Base-by-base conservation (phyloP, 1,140 invertebrate species). In the Theocolax elegans region DNA sequence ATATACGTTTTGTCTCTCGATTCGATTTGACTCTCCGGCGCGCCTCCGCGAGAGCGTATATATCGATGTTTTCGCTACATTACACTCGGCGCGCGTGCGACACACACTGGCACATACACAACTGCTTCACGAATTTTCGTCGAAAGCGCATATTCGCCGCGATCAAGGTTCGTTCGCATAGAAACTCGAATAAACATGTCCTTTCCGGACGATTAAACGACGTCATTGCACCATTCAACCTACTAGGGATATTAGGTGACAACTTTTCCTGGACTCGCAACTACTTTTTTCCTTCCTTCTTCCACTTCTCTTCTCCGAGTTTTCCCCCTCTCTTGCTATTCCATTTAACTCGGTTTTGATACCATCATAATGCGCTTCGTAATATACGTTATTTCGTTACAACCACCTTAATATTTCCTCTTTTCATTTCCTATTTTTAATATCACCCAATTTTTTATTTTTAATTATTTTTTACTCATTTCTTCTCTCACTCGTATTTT, bases 1-100 rank as follows among this genome's bases (percentile, higher is more conserved):
- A 12, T 10, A 15, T 35, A 21, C 46, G 46, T 48, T 65, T 40
- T 65, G 21, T 65, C 48, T 65, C 31, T 12, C 62, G 35, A 40
- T 40, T 40, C 10, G 59, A 48, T 35, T 21, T 8, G 60, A 49
- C 44, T 49, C 46, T 51, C 21, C 25, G 12, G 27, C 60, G 27
- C 19, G 17, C 56, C 10, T 10, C 10, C 31, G 53, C 49, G 15
- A 3, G 3, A 12, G 6, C 17, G 31, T 23, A n/a, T n/a, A 17
- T 65, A 40, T 53, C 48, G 48, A 65, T 65, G 48, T 65, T 65
- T 65, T 65, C 62, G 35, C 46, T 65, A 65, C 62, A 65, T 65
- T 65, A 53, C 60, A 49, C 60, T 12, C 15, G 23, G 53, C 29
- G n/a, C n/a, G n/a, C 27, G 51, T 7, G 23, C 58, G 27, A 25